Base-by-base conservation (phyloP, 2,113 vertebrate genomes). In the Triplophysa tibetana region DNA sequence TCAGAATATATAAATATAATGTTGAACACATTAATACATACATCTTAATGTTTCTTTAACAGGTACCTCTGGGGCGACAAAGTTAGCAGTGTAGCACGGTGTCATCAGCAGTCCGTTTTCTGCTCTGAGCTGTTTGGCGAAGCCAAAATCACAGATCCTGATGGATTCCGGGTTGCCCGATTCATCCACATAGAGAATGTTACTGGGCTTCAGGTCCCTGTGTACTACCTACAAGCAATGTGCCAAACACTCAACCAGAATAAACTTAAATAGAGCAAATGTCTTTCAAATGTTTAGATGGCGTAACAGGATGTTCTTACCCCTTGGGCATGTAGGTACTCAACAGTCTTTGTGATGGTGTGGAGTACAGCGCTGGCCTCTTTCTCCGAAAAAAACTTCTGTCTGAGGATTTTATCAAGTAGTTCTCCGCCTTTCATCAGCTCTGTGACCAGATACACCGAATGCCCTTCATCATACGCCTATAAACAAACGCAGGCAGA, bases 351-450 rank as follows among this genome's bases (percentile, higher is more conserved):
- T 21, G 84, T 54, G 75, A 96, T 94, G n/a, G 94, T 93, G 88
- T 92, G 93, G 0, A 96, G 83, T 0, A 95, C 93, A n/a, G 94
- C 93, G 1, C 94, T 93, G 67, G 95, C 95, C 74, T 96, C 94
- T 2, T 91, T 87, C 80, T 96, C 95, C 0, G 94, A 95, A 87
- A 96, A 96, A 85, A 92, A 95, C 76, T 96, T 96, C 86, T 96
- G 92, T 43, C 94, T 84, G 78, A 96, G 92, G 82, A 96, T 96
- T 12, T 91, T 88, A 85, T 96, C 95, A 8, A 96, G 92, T 77
- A 96, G 91, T 69, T 96, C 95, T 69, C 95, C 95, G 8, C 95
- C 95, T 78, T 95, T 96, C 94, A 96, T 94, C 85, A 95, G 85
- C 74, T 96, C 95, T 0, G 91, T 95, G 29, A 96, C 94, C 83